These are phyloP conservation scores for Drosophila incognita DNA, from an alignment of 2,888 invertebrate genomes.

Conservation along the genomic window DNA sequence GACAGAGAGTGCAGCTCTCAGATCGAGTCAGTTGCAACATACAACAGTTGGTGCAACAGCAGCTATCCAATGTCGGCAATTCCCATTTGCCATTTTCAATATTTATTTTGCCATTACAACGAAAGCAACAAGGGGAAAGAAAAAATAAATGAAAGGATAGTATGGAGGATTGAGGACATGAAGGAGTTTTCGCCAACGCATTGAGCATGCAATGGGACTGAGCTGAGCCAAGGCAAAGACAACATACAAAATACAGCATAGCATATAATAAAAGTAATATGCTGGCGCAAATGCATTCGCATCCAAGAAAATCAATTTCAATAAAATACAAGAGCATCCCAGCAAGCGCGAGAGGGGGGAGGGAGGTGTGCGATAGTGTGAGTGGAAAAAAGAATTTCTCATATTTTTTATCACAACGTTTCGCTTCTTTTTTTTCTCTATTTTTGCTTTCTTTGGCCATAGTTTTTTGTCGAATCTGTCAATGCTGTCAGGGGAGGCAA, in stretches of 20 bases:
- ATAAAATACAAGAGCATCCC: slow-evolving; percentile 71
- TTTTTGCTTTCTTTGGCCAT: slow-evolving; percentile 45
- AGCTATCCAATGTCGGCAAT: slow-evolving; percentile 67
- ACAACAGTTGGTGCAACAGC: neutral
- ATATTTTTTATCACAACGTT: slow-evolving; percentile 51
- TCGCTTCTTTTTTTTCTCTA: slow-evolving; percentile 4
- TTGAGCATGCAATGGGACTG: slow-evolving; percentile 45
- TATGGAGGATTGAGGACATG: neutral
- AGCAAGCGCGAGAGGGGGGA: neutral
- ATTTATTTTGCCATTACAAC: slow-evolving; percentile 70
- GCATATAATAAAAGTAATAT: slow-evolving; percentile 80
- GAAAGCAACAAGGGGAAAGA: slow-evolving; percentile 17
- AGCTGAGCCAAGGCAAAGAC: slow-evolving; percentile 31
- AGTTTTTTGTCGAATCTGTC: slow-evolving; percentile 81
- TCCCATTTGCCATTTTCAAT: slow-evolving; percentile 78
- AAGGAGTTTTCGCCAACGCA: slow-evolving; percentile 35
- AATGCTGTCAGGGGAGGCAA: slow-evolving; percentile 74
- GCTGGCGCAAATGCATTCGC: slow-evolving; percentile 77
- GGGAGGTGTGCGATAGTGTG: neutral
- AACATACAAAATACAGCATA: slow-evolving; percentile 55
- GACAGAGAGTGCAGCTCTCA: slow-evolving; percentile 7
- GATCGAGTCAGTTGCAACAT: slow-evolving; percentile 17
- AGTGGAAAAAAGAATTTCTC: slow-evolving; percentile 38
- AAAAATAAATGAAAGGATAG: slow-evolving; percentile 6
- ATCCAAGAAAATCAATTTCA: slow-evolving; percentile 79